These are phyloP conservation scores for Micrastur ruficollis DNA, from an alignment of 2,797 vertebrate genomes.

Conservation along the genomic window DNA sequence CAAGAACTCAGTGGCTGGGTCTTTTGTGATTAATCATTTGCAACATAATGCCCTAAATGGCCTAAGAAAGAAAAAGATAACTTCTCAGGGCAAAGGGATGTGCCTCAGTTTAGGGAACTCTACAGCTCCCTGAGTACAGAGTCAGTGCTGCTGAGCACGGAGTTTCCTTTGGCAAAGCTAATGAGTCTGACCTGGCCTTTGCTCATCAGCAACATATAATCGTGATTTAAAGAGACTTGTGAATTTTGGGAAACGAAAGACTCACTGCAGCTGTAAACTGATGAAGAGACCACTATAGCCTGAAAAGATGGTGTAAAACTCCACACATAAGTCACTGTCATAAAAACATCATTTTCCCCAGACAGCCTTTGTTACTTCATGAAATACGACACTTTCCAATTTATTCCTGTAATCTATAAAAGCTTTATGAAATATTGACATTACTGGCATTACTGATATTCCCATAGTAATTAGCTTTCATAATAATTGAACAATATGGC, in stretches of 20 bases:
- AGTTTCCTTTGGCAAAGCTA: neutral
- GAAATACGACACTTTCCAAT: neutral
- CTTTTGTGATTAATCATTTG: neutral
- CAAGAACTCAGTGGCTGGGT: neutral
- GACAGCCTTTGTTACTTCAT: neutral
- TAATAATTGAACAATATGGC: neutral
- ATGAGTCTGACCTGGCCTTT: neutral
- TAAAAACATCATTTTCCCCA: neutral
- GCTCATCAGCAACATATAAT: neutral
- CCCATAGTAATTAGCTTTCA: neutral
- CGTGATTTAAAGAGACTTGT: neutral
- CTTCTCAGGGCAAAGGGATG: neutral
- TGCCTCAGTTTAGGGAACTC: neutral
- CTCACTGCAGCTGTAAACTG: neutral
- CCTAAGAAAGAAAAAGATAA: neutral
- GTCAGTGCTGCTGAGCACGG: neutral
- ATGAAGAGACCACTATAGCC: neutral
- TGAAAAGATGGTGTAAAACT: neutral
- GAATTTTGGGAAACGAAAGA: neutral
- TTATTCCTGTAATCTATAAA: neutral
- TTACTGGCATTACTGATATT: neutral
- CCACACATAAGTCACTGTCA: neutral
- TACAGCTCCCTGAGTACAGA: neutral
- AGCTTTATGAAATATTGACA: constrained; percentile 10
- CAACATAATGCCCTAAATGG: neutral